These are phyloP conservation scores for Nannospalax galili DNA, from an alignment of 2,113 vertebrate species.

Conservation along the genomic window DNA sequence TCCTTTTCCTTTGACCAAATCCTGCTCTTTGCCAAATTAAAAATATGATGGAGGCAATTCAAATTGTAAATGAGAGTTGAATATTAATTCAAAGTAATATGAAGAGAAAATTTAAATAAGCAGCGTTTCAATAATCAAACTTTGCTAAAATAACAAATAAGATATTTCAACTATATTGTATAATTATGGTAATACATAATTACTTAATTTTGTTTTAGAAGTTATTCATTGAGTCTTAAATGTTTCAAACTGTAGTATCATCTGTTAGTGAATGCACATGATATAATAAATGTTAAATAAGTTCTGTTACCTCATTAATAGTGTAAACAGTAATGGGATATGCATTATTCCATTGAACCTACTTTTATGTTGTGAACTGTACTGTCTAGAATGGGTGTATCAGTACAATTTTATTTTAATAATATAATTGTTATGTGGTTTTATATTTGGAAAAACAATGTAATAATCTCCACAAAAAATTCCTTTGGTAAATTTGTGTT, in stretches of 20 bases:
- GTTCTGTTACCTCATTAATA: not conserved
- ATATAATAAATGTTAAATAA: not conserved
- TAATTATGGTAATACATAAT: not conserved
- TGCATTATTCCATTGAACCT: not conserved
- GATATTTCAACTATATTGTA: not conserved
- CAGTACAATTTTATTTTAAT: constrained; percentile 16
- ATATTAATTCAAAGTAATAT: not conserved
- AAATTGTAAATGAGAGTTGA: not conserved
- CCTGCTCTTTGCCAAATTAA: not conserved
- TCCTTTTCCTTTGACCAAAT: not conserved
- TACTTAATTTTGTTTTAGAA: not conserved
- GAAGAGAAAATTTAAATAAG: constrained; percentile 7
- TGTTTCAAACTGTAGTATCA: not conserved
- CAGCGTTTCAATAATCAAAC: not conserved
- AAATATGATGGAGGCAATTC: not conserved
- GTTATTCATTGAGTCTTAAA: not conserved
- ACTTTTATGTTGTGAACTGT: not conserved
- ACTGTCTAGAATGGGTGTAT: not conserved
- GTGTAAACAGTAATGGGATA: not conserved
- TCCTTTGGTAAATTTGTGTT: not conserved
- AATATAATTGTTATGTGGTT: not conserved
- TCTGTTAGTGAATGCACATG: not conserved
- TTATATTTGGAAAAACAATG: not conserved
- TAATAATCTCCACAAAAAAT: not conserved
- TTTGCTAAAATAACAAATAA: constrained; percentile 35